Evolutionary conservation across 2,113 vertebrate species (phyloP).

Genomic region (Tretioscincus oriximinensis): DNA sequence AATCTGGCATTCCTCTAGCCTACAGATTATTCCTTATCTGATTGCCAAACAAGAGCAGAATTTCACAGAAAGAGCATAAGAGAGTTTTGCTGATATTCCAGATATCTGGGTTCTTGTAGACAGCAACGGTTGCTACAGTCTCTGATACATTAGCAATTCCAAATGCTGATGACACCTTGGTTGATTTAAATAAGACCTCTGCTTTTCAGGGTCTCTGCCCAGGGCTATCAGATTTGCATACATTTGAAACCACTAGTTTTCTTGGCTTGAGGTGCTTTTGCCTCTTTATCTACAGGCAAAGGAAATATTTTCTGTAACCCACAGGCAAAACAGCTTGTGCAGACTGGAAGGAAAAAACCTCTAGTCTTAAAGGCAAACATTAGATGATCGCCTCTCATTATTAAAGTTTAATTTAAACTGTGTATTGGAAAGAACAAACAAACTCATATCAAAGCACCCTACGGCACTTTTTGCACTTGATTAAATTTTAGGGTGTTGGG

Average conservation of each 20-base stretch:
- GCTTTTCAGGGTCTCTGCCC: not conserved
- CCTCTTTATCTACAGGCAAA: not conserved
- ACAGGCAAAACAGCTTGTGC: not conserved
- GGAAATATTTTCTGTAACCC: not conserved
- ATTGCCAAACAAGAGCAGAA: too few species aligned
- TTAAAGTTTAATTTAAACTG: slow-evolving; percentile 64
- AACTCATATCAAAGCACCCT: slow-evolving; percentile 53
- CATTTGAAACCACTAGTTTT: not conserved
- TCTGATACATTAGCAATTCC: not conserved
- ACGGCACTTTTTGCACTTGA: slow-evolving; percentile 45
- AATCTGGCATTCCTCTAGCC: too few species aligned
- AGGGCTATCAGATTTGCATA: not conserved
- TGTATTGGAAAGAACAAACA: slow-evolving; percentile 63
- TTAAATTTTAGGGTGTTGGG: slow-evolving; percentile 49
- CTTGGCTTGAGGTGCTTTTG: not conserved
- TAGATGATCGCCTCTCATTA: slow-evolving; percentile 30
- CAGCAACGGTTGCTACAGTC: not conserved
- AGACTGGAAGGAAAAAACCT: fast-evolving
- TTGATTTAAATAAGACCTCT: not conserved
- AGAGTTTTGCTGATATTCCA: not conserved
- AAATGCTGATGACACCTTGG: not conserved
- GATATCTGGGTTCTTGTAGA: not conserved
- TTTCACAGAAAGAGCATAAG: not conserved
- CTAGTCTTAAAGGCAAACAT: not conserved
- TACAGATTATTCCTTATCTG: too few species aligned